Evolutionary conservation across 2,888 invertebrate genomes (phyloP), one percentile per base, ranked within the genome.

Genomic region (Nomada hirtipes): DNA sequence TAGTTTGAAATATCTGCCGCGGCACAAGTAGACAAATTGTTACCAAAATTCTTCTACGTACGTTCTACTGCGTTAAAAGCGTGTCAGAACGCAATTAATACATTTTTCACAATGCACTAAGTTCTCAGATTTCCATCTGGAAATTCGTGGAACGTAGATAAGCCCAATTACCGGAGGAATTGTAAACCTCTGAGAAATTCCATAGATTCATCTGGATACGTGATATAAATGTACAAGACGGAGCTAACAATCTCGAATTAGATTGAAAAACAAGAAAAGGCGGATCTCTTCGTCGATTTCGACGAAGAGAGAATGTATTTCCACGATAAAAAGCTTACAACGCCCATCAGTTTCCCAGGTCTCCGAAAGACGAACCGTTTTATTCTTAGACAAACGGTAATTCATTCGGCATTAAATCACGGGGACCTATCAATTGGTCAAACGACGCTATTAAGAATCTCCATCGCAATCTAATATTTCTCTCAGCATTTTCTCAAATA

Each of bases 281-380:
- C 73, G 73, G 59, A 73, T 52, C 20, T 59, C 42, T 53, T 9
- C 69, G 13, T 73, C 73, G 67, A 52, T 53, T 64, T 47, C 57
- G 23, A 67, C 67, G 67, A 52, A 23, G 59, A 44, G 63, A 29
- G 59, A 74, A 86, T 83, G 78, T 76, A 75, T 83, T 73, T 76
- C 71, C 64, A 74, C 72, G 76, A 76, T 78, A 78, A 78, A 80
- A 76, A 83, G 69, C 83, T 86, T 72, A 77, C 78, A 68, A 29
- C 64, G 64, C 55, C 69, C 86, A 83, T 86, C 80, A 83, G 86
- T 83, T 86, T 83, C 60, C 71, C 71, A 23, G 53, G 74, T 59
- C 84, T 83, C 36, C 67, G 73, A 79, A 69, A 68, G 79, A 73
- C 84, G 73, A 59, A 73, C 80, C 61, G 73, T 44, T 68, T 63